Evolutionary conservation across 2,113 vertebrate species (phyloP).

Genomic region (Corythoichthys haematopterus): DNA sequence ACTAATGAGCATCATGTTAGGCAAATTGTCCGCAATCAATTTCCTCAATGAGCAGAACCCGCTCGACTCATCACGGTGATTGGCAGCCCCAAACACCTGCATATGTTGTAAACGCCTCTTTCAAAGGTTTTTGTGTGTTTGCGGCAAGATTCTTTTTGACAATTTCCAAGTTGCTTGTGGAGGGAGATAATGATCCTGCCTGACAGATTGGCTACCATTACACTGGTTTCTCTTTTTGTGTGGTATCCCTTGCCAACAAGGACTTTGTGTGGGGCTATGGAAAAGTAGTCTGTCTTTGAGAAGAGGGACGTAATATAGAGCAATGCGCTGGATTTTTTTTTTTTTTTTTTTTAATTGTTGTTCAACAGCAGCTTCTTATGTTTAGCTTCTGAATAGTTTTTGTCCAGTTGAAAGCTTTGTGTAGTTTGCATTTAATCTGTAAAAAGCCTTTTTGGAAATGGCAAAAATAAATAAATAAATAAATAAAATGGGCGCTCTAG

Average conservation of each 20-base stretch:
- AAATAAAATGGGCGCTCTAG: too few species aligned
- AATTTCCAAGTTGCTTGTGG: constrained; percentile 72
- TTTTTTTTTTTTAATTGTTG: background rate
- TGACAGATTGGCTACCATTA: constrained; percentile 69
- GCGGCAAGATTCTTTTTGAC: constrained; percentile 69
- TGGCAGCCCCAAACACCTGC: constrained; percentile 68
- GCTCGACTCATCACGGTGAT: constrained; percentile 54
- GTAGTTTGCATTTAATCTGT: too few species aligned
- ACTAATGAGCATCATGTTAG: background rate
- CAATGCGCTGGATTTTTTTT: background rate
- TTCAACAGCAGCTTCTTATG: background rate
- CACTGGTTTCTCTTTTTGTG: constrained; percentile 41
- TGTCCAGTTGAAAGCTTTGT: too few species aligned
- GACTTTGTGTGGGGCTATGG: constrained; percentile 23
- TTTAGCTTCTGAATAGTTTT: too few species aligned
- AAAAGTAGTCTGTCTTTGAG: background rate
- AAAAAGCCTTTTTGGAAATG: too few species aligned
- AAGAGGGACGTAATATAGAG: constrained; percentile 16
- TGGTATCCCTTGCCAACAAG: constrained; percentile 31
- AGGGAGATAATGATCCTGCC: constrained; percentile 63
- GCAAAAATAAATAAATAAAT: too few species aligned
- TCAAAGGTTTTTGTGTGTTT: constrained; percentile 72
- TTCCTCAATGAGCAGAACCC: constrained; percentile 43
- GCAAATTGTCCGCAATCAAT: constrained; percentile 6
- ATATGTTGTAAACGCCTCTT: constrained; percentile 51